Conservation (phyloP, 2,888 invertebrate genomes). For the Drosophila buzzatii region DNA sequence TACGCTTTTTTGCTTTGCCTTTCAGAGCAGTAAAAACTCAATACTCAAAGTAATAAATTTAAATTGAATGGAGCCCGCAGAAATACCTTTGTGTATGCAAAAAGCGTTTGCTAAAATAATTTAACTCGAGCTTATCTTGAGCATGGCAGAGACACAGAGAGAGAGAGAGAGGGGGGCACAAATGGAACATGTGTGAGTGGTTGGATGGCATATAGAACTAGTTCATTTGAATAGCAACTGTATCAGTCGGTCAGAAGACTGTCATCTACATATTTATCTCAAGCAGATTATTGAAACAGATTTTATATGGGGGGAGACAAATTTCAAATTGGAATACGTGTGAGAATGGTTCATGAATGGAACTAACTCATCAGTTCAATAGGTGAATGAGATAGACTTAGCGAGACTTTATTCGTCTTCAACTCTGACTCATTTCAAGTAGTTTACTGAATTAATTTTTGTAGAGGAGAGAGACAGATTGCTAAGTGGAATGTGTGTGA, state of each 20-base stretch:
- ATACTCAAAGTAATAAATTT: conserved; percentile 47
- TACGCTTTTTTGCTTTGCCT: conserved; percentile 16
- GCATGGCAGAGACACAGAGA: neutral
- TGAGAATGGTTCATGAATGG: neutral
- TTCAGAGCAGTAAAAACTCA: conserved; percentile 26
- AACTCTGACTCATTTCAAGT: neutral
- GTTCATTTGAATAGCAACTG: neutral
- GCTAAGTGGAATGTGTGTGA: neutral
- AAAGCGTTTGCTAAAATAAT: conserved; percentile 17
- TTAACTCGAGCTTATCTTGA: conserved; percentile 14
- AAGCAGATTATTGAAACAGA: neutral
- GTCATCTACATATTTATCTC: neutral
- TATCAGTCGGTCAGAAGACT: neutral
- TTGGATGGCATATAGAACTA: neutral
- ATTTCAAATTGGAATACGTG: neutral
- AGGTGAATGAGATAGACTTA: neutral
- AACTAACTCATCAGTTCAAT: neutral
- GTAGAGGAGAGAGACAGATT: neutral
- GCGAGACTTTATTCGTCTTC: no score
- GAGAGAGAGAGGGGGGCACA: neutral
- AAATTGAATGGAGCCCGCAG: conserved; percentile 39
- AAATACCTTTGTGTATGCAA: conserved; percentile 30
- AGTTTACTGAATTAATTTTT: neutral
- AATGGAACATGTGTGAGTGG: neutral
- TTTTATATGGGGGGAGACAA: neutral